A percentile compares a stretch with the other conserved stretches of the same genome.
Conservation (phyloP, 1,140 invertebrate species). For the Drosophila nasuta region DNA sequence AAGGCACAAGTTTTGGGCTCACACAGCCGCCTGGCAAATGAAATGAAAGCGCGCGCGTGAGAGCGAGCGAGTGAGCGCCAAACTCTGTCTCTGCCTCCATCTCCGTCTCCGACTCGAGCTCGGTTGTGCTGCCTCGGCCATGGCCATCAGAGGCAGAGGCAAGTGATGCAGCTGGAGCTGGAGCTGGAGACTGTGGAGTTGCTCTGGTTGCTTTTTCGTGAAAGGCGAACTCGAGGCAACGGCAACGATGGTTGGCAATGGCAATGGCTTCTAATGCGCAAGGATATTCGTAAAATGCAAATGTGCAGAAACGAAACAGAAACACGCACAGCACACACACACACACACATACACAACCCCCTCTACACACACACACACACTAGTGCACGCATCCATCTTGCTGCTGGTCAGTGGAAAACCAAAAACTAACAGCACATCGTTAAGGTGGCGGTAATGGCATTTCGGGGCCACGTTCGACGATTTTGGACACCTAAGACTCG, state of each 20-base stretch:
- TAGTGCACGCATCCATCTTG: conserved; percentile 58
- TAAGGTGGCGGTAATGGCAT: conserved; percentile 81
- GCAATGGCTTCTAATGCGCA: conserved; percentile 77
- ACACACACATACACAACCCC: conserved; percentile 2
- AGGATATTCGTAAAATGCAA: conserved; percentile 84
- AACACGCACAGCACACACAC: conserved; percentile 36
- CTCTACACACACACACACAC: conserved; percentile 14
- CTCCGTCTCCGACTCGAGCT: conserved; percentile 9
- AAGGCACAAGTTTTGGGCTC: conserved; percentile 72
- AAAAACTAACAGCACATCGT: conserved; percentile 66
- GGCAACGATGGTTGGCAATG: conserved; percentile 3
- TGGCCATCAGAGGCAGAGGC: conserved; percentile 38
- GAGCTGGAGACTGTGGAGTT: conserved; percentile 11
- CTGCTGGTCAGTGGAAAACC: conserved; percentile 53
- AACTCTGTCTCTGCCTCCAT: conserved; percentile 16
- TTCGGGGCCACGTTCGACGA: conserved; percentile 77
- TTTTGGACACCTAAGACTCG: conserved; percentile 71
- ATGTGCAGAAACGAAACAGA: conserved; percentile 76
- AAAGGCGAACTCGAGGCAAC: conserved; percentile 33
- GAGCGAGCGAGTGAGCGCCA: conserved; percentile 39
- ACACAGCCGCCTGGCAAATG: conserved; percentile 60
- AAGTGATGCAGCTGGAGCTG: conserved; percentile 6
- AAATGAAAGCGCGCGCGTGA: conserved; percentile 77
- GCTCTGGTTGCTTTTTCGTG: conserved; percentile 16
- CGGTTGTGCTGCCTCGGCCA: background rate